Conservation (phyloP, 2,113 vertebrate species). For the Illadopsis cleaveri region DNA sequence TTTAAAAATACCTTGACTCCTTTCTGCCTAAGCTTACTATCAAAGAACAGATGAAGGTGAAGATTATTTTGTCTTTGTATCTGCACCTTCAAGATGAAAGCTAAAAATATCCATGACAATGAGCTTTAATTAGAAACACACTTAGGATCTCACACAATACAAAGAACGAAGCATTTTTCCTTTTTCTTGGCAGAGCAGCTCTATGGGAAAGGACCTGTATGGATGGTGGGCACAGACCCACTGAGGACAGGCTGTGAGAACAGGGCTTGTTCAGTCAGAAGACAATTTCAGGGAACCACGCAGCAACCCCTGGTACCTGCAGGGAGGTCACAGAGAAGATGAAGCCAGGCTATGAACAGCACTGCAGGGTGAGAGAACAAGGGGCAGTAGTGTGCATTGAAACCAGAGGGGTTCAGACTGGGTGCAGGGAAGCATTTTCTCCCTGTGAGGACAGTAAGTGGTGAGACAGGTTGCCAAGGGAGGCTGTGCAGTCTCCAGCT, state of each 20-base stretch:
- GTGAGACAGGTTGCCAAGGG: not conserved
- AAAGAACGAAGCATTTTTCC: not conserved
- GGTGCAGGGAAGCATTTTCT: not conserved
- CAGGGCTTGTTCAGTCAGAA: not conserved
- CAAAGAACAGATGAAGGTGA: not conserved
- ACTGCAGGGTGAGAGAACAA: not conserved
- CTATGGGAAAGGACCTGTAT: not conserved
- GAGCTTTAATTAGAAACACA: not conserved
- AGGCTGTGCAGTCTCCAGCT: not conserved
- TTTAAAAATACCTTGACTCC: not conserved
- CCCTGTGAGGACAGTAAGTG: not conserved
- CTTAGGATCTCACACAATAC: not conserved
- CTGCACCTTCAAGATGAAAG: not conserved
- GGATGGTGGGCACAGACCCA: not conserved
- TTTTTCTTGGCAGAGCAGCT: not conserved
- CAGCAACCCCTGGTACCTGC: not conserved
- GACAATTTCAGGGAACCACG: not conserved
- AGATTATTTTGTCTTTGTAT: not conserved
- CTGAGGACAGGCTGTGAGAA: not conserved
- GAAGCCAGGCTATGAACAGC: not conserved
- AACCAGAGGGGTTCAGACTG: not conserved
- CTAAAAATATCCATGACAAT: not conserved
- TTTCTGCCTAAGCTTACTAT: not conserved
- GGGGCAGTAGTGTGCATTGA: fast-evolving
- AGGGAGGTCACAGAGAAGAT: not conserved